Base-by-base conservation (phyloP, 2,113 vertebrate genomes). In the Pogonocichla stellata region DNA sequence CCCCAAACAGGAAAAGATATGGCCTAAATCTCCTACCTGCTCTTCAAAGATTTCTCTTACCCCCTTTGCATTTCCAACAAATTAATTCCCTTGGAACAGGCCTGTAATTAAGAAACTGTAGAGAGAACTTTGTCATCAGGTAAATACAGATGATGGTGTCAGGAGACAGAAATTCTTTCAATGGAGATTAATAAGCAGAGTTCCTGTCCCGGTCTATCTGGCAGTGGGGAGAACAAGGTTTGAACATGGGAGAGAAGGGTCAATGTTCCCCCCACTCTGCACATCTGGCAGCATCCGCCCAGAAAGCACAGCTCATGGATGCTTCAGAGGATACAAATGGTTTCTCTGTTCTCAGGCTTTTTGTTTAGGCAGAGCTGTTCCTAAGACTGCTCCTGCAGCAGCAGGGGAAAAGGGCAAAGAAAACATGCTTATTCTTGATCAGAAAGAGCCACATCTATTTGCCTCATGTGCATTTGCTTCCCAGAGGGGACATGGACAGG, bases 21-120 rank as follows among this genome's bases (percentile, higher is more conserved):
- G 80, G 26, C 47, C 48, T 90, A 53, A 62, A 89, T 93, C 56
- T 72, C 34, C 48, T 48, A 72, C 5, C 10, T n/a, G 15, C 19
- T 90, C 18, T 94, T 85, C 62, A 91, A 93, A 33, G 48, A 73
- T 91, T 92, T 87, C 19, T 78, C 48, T 86, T 83, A 56, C 14
- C 33, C 73, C 25, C 10, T 85, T 92, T 42, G 26, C 16, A 65
- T 57, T 88, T 72, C 29, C 62, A 72, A 43, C 29, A 88, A 89
- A 86, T 93, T 92, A 65, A 93, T 96, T 95, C 92, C 86, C 73
- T 96, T 67, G 73, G 93, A 97, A 93, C 62, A 95, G 57, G 61
- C 36, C 81, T 95, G 71, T 97, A 97, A 98, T 98, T 97, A 98
- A 95, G 88, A 95, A 97, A 93, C 74, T 29, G 23, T 97, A 89